Evolutionary conservation across 1,140 invertebrate species (phyloP), one percentile per base, ranked within the genome.

Genomic region (Lutraria rhynchaena): DNA sequence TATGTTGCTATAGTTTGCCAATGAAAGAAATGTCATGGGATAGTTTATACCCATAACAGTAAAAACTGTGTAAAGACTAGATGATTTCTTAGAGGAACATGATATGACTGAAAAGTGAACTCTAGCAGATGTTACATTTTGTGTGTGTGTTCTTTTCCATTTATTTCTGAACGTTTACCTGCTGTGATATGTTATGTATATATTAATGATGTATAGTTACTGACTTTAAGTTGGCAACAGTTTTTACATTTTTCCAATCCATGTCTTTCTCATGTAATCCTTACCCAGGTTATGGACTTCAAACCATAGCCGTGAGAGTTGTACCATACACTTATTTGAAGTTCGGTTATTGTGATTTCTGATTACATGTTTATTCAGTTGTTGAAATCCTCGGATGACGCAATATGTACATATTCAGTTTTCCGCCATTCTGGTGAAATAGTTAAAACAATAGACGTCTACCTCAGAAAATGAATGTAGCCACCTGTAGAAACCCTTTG

Each of bases 161-260:
- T 41, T 41, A 41, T 70, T 70, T 53, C 67, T 70, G 67, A 70
- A 70, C 27, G 51, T n/a, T 70, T 51, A 51, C 67, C 46, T 70
- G 67, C 67, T 70, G 67, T 70, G 67, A 70, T 70, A 70, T 17
- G 51, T 70, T 70, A 55, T 70, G 29, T 70, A 70, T 70, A 70
- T 70, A 70, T 31, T 70, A 70, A 29, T 70, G 41, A 70, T 70
- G 46, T 70, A 70, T 46, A 70, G 67, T 70, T 33, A 70, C 24
- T 53, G 46, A 55, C 46, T 53, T 53, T 17, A 70, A 70, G 51
- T 70, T 65, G 61, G 61, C 61, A 22, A 65, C 67, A 70, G 67
- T 70, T 70, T 70, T 65, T 67, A 44, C 41, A 65, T 37, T 65
- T 70, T 70, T 53, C 67, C 46, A 70, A 70, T 70, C 67, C 67